Percentiles rank a stretch among this genome's conserved stretches.
Conservation (phyloP, 2,113 vertebrate genomes). For the Papio anubis region DNA sequence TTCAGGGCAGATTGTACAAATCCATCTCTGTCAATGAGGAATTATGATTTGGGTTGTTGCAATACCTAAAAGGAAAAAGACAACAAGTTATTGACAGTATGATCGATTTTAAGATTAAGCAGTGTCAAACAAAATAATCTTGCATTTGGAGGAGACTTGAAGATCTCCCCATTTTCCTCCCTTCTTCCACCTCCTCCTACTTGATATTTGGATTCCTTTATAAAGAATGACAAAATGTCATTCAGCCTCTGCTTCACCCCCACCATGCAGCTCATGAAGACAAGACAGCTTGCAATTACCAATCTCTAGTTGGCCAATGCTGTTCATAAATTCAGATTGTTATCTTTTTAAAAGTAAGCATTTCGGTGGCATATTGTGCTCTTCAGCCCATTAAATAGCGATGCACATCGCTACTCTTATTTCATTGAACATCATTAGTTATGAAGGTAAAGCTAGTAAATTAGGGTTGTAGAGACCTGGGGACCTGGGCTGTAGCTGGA, state of each 20-base stretch:
- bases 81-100: neutral
- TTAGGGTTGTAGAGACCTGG: neutral
- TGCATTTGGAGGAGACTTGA: neutral
- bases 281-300: neutral
- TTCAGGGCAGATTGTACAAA: neutral
- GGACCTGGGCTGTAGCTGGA: neutral
- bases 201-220: neutral
- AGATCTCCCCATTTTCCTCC: neutral
- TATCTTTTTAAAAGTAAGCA: neutral
- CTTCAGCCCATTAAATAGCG: neutral
- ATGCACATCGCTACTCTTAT: neutral
- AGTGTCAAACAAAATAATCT: neutral
- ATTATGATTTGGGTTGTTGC: neutral
- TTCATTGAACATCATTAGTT: neutral
- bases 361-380: neutral
- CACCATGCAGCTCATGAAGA: neutral
- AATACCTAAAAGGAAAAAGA: neutral
- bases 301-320: neutral
- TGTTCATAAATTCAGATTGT: neutral
- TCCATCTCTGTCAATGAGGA: neutral
- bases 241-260: neutral
- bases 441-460: neutral
- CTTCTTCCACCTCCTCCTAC: neutral
- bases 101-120: neutral
- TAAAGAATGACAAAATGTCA: neutral